Evolutionary conservation across 2,888 invertebrate genomes (phyloP), one percentile per base, ranked within the genome.

Genomic region (Pandemis corylana): DNA sequence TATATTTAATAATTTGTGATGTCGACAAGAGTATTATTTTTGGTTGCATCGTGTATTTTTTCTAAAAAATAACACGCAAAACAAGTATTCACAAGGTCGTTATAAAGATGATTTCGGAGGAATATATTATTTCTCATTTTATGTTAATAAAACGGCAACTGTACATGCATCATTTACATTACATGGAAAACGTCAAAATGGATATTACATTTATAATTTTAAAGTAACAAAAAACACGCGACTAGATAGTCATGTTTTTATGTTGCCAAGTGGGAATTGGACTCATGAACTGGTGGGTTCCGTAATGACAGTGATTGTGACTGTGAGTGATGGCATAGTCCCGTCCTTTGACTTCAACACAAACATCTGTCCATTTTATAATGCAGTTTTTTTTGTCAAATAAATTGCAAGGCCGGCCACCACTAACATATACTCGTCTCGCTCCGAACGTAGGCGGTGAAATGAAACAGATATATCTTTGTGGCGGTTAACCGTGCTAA

Each of bases 111-210:
- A 5, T 15, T 4, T 53, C n/a, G 15, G 15, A 49, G 49, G 49
- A 53, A 53, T 53, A 53, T 53, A 15, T 53, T 53, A 53, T 53
- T 53, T 53, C 53, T 53, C n/a, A 53, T 6, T 53, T 53, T 53
- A 53, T 15, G 6, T 15, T 53, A 15, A 15, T 53, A 53, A 15
- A 9, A 15, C 53, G 53, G 53, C n/a, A 53, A 12, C 13, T 9
- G 49, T 49, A 13, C 49, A 36, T 4, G 28, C 2, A 36, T 36
- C 28, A 36, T 36, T 36, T 36, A 36, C 28, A 4, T 9, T 49
- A 49, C 49, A 49, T 12, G 49, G 10, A 44, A 44, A 44, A 44
- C 9, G 44, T 44, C 28, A 9, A 44, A 44, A 44, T 44, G 7
- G 44, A 9, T 7, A 44, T 20, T 44, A 44, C 28, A 36, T 36